These are phyloP conservation scores for Pomatostomus ruficeps DNA, from an alignment of 2,113 vertebrate species.

Conservation along the genomic window DNA sequence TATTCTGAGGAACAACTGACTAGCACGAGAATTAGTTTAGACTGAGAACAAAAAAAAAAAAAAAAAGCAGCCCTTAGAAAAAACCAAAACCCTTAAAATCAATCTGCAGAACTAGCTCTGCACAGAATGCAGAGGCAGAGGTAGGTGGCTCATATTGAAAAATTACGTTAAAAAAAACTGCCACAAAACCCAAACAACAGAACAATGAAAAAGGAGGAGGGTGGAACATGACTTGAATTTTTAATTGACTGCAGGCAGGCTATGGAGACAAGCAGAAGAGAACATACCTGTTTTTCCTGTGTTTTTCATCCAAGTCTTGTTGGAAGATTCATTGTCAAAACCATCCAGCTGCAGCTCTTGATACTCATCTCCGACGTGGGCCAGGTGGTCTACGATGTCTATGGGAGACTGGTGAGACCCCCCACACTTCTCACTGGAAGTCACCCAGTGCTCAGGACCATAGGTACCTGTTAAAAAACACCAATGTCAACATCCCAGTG, in stretches of 20 bases:
- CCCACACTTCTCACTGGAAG: slow-evolving; percentile 82
- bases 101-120: slow-evolving; percentile 6
- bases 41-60: background rate
- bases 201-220: background rate
- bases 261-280: background rate
- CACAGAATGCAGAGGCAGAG: background rate
- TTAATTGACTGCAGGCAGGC: slow-evolving; percentile 13
- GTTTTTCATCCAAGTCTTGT: slow-evolving; percentile 98
- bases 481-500: background rate
- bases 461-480: slow-evolving; percentile 78
- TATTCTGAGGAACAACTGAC: slow-evolving; percentile 27
- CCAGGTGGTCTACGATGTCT: slow-evolving; percentile 85
- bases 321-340: slow-evolving; percentile 89
- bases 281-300: slow-evolving; percentile 92
- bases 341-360: slow-evolving; percentile 90
- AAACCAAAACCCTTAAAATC: background rate
- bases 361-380: slow-evolving; percentile 82
- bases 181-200: slow-evolving; percentile 10
- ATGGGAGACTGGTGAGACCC: slow-evolving; percentile 91
- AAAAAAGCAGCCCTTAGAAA: background rate
- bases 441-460: slow-evolving; percentile 89
- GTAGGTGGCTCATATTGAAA: background rate
- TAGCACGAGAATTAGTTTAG: slow-evolving; percentile 37
- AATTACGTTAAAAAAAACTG: background rate
- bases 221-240: slow-evolving; percentile 3